Evolutionary conservation across 2,797 vertebrate species (phyloP).

Genomic region (Parauchenoglanis ngamensis): DNA sequence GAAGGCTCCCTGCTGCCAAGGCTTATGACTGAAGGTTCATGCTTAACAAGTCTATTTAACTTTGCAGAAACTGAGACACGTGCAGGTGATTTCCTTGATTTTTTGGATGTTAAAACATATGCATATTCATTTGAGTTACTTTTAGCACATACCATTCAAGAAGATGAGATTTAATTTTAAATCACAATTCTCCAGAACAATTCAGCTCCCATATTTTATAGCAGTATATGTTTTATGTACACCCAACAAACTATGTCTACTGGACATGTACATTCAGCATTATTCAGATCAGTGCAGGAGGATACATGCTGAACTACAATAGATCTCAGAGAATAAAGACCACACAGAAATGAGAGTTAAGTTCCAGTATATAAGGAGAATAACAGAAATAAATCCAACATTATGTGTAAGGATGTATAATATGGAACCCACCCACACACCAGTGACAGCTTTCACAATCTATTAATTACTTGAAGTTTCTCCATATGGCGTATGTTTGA

Average conservation of each 20-base stretch:
- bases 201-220: conserved; percentile 34
- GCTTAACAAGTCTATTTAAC: conserved; percentile 60
- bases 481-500: neutral
- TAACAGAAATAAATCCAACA: neutral
- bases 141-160: neutral
- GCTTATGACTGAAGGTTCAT: conserved; percentile 53
- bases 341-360: neutral
- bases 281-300: neutral
- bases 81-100: conserved; percentile 55
- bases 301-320: neutral
- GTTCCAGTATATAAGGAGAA: neutral
- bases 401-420: neutral
- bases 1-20: conserved; percentile 47
- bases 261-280: neutral
- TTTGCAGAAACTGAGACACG: conserved; percentile 52
- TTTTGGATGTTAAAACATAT: conserved; percentile 26
- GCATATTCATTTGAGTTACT: conserved; percentile 18
- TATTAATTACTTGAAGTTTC: neutral
- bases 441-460: neutral
- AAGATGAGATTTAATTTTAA: conserved; percentile 19
- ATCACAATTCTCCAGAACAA: conserved; percentile 23
- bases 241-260: neutral
- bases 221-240: neutral
- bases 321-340: neutral
- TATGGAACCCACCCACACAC: neutral